Evolutionary conservation across 2,888 invertebrate species (phyloP).

Genomic region (Yponomeuta sedellus): DNA sequence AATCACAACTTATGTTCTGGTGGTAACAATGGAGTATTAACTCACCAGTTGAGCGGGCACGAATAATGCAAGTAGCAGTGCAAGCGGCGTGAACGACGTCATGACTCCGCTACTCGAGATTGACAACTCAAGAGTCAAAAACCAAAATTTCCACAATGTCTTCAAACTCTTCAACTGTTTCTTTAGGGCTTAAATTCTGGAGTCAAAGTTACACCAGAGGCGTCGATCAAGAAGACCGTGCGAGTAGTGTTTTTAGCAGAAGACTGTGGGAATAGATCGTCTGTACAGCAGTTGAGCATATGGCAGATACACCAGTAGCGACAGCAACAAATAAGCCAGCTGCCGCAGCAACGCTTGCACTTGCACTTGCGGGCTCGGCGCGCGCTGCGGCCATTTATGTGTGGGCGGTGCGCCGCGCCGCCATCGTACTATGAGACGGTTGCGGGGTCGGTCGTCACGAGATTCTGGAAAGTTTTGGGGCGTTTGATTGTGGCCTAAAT

Average conservation of each 20-base stretch:
- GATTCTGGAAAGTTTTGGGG: no score
- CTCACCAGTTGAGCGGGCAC: constrained; percentile 25
- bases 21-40: neutral
- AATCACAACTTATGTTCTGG: no score
- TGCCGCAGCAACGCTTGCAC: constrained; percentile 25
- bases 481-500: no score
- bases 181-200: neutral
- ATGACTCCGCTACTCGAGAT: neutral
- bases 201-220: neutral
- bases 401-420: constrained; percentile 20
- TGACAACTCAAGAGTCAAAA: neutral
- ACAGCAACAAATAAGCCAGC: constrained; percentile 12
- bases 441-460: neutral
- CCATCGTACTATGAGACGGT: constrained; percentile 21
- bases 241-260: no score
- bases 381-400: constrained; percentile 34
- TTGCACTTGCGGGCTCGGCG: constrained; percentile 42
- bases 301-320: neutral
- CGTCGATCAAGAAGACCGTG: neutral
- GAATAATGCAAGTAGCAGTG: constrained; percentile 38
- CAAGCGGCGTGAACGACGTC: constrained; percentile 32
- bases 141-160: no score
- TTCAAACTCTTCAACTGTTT: no score
- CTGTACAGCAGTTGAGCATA: neutral
- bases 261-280: no score